A percentile compares a stretch with the other conserved stretches of the same genome.
These are phyloP conservation scores for Petrocephalus microphthalmus DNA, from an alignment of 2,113 vertebrate genomes.

Conservation along the genomic window DNA sequence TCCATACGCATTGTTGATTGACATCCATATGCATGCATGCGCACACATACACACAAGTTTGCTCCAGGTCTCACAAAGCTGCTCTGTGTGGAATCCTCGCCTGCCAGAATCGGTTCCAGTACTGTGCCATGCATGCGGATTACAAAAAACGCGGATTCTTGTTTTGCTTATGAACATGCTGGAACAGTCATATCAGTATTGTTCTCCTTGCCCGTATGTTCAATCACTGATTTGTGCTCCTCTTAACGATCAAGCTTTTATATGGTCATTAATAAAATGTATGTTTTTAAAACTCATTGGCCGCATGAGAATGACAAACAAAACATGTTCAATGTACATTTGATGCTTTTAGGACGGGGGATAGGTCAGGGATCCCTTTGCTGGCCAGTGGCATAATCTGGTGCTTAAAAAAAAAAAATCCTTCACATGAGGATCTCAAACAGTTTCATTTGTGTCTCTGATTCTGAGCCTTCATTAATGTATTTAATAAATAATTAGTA, in stretches of 20 bases:
- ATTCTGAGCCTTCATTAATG: background rate
- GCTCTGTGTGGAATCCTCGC: background rate
- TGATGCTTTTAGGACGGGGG: background rate
- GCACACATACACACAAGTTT: background rate
- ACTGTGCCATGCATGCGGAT: background rate
- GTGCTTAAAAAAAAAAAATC: background rate
- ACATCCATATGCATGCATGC: background rate
- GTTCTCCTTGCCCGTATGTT: background rate
- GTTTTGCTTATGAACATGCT: background rate
- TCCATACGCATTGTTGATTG: background rate
- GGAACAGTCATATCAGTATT: background rate
- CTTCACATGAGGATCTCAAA: background rate
- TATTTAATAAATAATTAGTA: background rate
- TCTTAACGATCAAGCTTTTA: constrained; percentile 3
- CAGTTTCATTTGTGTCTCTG: background rate
- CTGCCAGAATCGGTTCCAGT: background rate
- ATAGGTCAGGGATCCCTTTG: background rate
- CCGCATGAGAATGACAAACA: background rate
- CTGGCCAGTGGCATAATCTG: background rate
- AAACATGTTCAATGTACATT: background rate
- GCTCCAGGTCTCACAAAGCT: background rate
- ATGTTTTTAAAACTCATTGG: background rate
- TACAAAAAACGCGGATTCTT: background rate
- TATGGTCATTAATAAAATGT: constrained; percentile 14
- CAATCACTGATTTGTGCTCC: background rate